A percentile compares a stretch with the other conserved stretches of the same genome.
Conservation (phyloP, 2,888 invertebrate species). For the Xylocampa areola region DNA sequence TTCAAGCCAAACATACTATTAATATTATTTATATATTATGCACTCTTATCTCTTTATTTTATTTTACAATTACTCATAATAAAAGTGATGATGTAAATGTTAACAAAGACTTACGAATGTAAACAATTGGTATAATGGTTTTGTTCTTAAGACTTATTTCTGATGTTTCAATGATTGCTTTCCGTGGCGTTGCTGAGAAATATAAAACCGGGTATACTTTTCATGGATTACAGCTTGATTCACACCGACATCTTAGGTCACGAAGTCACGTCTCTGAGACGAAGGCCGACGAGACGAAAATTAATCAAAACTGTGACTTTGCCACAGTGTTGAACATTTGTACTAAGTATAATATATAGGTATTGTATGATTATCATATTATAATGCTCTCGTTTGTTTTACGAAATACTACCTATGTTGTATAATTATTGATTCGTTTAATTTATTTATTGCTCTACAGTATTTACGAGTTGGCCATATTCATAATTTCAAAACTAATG, state of each 20-base stretch:
- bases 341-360: neutral
- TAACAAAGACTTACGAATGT: no score
- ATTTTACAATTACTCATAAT: no score
- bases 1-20: no score
- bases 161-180: conserved; percentile 29
- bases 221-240: conserved; percentile 23
- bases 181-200: conserved; percentile 8
- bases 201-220: conserved; percentile 10
- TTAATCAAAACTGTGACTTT: neutral
- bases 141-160: conserved; percentile 10
- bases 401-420: no score
- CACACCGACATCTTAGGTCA: conserved; percentile 8
- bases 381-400: no score
- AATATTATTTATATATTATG: no score
- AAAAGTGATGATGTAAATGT: no score
- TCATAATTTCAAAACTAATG: neutral
- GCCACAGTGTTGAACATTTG: neutral
- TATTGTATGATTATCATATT: no score
- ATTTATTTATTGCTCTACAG: no score
- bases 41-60: no score
- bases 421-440: no score
- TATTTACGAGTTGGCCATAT: neutral
- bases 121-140: no score
- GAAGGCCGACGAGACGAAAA: neutral
- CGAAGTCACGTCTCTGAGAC: neutral